Evolutionary conservation across 2,888 invertebrate species (phyloP), one percentile per base, ranked within the genome.

Genomic region (Euphydryas editha): DNA sequence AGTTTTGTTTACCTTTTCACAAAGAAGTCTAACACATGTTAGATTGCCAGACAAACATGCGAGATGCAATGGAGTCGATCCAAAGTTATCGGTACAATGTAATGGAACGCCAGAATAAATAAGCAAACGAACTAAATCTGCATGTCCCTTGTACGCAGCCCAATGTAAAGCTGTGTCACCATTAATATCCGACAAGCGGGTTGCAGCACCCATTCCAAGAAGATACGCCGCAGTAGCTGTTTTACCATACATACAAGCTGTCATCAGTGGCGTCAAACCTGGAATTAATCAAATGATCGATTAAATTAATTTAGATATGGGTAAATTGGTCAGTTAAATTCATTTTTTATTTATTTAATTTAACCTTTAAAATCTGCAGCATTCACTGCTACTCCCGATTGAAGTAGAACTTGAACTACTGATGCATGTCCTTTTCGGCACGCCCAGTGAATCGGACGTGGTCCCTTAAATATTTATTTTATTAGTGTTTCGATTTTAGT

Each of bases 121-220:
- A 20, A 98, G 92, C 61, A 98, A 90, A 56, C 97, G 94, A 81
- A 98, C 98, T 67, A 98, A 88, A 79, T 98, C 98, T 0, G 97
- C 96, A 77, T 98, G 97, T 0, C 97, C 98, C 86, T 98, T 98
- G 84, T 98, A 98, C 0, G 98, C 97, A 0, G 98, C 98, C 98
- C 98, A 98, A 80, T 98, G 98, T 37, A 98, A 89, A 0, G 98
- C 98, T 0, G 97, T 97, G 79, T 98, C 98, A 0, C 98, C 98
- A 81, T 98, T 98, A 74, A 97, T 97, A 78, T 98, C 98, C 1
- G 97, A 96, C 56, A 97, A 92, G 78, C 97, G 96, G 72, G 97
- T 96, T 0, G 96, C 94, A 0, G 98, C 98, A 3, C 97, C 98
- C 95, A 97, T 97, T 36, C 98, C 98, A 59, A 98, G 93, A 0